Evolutionary conservation across 2,113 vertebrate genomes (phyloP).

Genomic region (Glaucomys volans): DNA sequence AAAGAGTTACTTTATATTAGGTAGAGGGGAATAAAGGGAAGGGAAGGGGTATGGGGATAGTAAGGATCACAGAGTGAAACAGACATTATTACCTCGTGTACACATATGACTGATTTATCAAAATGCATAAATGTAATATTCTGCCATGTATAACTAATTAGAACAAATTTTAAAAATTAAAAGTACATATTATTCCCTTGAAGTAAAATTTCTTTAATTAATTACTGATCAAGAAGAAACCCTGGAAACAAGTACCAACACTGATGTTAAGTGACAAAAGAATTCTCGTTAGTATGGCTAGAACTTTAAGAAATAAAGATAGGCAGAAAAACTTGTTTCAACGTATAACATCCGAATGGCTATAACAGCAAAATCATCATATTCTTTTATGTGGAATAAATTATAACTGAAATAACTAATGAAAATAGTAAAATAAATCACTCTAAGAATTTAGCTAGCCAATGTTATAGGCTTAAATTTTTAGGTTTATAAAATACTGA

Average conservation of each 20-base stretch:
- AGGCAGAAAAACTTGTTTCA: neutral
- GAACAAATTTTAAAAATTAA: no score
- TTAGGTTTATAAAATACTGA: neutral
- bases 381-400: neutral
- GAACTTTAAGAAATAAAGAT: neutral
- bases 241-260: constrained; percentile 17
- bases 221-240: neutral
- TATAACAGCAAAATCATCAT: neutral
- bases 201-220: neutral
- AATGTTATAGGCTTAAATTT: neutral
- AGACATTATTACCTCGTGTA: no score
- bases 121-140: no score
- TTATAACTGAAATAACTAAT: constrained; percentile 30
- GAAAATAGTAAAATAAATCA: neutral
- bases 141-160: no score
- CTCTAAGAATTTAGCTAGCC: neutral
- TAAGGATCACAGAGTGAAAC: no score
- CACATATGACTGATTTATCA: no score
- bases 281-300: neutral
- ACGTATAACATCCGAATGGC: neutral
- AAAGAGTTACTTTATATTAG: no score
- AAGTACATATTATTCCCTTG: no score
- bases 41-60: no score
- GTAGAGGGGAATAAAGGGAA: no score
- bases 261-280: neutral